Evolutionary conservation across 2,113 vertebrate genomes (phyloP), one percentile per base, ranked within the genome.

Genomic region (Microcebus tavaratra): DNA sequence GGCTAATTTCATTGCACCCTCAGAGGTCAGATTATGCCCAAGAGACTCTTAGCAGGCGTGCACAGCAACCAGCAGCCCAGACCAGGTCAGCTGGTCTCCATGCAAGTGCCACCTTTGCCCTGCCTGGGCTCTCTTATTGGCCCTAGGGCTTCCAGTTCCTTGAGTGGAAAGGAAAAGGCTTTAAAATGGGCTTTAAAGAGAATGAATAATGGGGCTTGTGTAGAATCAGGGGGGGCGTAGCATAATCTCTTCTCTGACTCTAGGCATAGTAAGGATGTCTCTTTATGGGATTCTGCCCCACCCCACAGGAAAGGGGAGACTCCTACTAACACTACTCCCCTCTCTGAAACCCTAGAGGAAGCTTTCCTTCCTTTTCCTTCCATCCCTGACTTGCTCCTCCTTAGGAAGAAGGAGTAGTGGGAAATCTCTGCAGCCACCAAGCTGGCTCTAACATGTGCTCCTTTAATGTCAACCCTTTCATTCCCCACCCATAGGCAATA

Each of bases 1-100:
- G 63, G 83, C 87, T 96, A 88, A 97, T 96, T 79, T 96, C 96
- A 93, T 96, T 96, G 90, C 78, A 97, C 88, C 67, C 45, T 78
- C 0, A 17, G 68, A 87, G 48, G 80, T 86, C 90, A 89, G 79
- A 87, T 15, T 39, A 85, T 39, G 61, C 53, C 50, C 39, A 65
- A 39, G 6, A 65, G 45, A 61, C 63, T 63, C n/a, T 73, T 31
- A 23, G 2, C 2, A 39, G 80, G 18, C 83, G 55, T 42, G 11
- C 25, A 20, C 5, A 55, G 78, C 36, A 82, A 45, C 34, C 31
- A 17, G 5, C 34, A 29, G 42, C 2, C 39, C 61, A 20, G 57
- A 29, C 39, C 50, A 31, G 45, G 4, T 73, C 68, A 18, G 23
- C 59, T 45, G 57, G 36, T 76, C 50, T 76, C 57, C 45, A 18